Percentiles rank a stretch among this genome's conserved stretches.
Evolutionary conservation across 2,888 invertebrate genomes (phyloP).

Genomic region (Unio delphinus): DNA sequence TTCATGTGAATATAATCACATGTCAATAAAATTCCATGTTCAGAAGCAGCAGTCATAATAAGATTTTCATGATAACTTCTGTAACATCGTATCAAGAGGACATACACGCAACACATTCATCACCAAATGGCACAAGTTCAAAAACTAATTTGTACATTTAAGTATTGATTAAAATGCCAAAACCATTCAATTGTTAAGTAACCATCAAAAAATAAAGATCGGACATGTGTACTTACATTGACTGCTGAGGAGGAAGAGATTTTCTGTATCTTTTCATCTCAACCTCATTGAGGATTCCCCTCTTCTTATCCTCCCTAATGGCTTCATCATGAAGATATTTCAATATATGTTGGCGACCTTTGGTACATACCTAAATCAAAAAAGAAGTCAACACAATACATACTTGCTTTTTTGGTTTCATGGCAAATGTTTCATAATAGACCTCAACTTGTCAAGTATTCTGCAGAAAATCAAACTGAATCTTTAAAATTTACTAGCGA

Average conservation of each 20-base stretch:
- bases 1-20: no score
- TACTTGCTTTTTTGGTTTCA: neutral
- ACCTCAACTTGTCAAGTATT: neutral
- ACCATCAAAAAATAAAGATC: neutral
- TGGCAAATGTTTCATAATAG: neutral
- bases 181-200: no score
- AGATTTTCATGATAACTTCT: no score
- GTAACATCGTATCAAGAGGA: no score
- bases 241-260: conserved; percentile 59
- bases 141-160: no score
- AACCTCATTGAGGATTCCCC: conserved; percentile 64
- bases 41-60: no score
- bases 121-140: no score
- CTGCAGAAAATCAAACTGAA: neutral
- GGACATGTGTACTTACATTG: conserved; percentile 30
- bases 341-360: conserved; percentile 94
- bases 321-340: conserved; percentile 93
- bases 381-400: conserved; percentile 7
- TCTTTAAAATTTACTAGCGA: no score
- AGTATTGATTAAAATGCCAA: no score
- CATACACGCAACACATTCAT: no score
- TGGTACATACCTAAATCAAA: conserved; percentile 83
- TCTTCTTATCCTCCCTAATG: conserved; percentile 77
- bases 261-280: conserved; percentile 65
- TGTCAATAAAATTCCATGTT: no score